Evolutionary conservation across 2,888 invertebrate genomes (phyloP).

Genomic region (Spodoptera exigua): DNA sequence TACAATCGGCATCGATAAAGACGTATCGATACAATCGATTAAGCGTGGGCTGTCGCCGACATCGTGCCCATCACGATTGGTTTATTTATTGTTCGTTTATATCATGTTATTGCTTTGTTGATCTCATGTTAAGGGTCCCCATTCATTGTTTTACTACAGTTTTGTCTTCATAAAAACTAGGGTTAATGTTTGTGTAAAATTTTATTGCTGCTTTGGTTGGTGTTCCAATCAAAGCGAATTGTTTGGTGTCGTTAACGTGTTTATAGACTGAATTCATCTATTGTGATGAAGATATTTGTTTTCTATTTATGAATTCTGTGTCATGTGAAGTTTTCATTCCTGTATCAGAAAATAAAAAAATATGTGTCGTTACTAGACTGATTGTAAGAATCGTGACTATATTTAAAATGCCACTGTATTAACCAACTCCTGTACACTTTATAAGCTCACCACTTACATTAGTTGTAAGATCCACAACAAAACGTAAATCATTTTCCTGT

Average conservation of each 20-base stretch:
- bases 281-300: no score
- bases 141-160: slow-evolving; percentile 37
- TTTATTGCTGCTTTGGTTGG: slow-evolving; percentile 15
- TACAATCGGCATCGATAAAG: slow-evolving; percentile 59
- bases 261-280: neutral
- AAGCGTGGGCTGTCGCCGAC: slow-evolving; percentile 57
- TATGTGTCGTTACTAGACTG: no score
- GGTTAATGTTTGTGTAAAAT: slow-evolving; percentile 11
- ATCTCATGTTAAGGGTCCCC: slow-evolving; percentile 36
- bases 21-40: slow-evolving; percentile 58
- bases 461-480: slow-evolving; percentile 8
- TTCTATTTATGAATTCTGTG: no score
- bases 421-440: no score
- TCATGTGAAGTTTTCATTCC: no score
- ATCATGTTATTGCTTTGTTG: slow-evolving; percentile 51
- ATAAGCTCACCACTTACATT: neutral
- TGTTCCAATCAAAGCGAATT: slow-evolving; percentile 1
- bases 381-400: no score
- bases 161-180: slow-evolving; percentile 38
- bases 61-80: slow-evolving; percentile 54
- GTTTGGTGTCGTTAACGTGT: neutral
- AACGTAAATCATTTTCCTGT: slow-evolving; percentile 19
- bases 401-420: no score
- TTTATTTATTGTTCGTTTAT: slow-evolving; percentile 55
- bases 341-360: no score